Conservation (phyloP, 2,113 vertebrate species). For the Gavia stellata region DNA sequence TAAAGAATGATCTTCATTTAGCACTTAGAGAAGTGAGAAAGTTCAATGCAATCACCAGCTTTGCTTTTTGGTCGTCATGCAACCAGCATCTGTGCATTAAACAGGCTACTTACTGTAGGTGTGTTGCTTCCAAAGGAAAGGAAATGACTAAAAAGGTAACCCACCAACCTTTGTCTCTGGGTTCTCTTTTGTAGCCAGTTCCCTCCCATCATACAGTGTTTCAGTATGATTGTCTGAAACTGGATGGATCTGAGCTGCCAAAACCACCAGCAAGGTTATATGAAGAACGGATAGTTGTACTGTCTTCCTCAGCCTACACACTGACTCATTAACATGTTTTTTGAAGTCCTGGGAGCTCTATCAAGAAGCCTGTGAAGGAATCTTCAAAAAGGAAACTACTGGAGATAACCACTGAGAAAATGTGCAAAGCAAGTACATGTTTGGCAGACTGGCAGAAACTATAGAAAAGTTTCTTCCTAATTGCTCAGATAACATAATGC, state of each 20-base stretch:
- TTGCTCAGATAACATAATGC: background rate
- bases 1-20: background rate
- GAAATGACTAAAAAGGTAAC: conserved; percentile 24
- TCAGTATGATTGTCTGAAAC: conserved; percentile 36
- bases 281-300: background rate
- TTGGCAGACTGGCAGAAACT: background rate
- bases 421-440: background rate
- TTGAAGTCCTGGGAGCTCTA: background rate
- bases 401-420: background rate
- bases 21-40: background rate
- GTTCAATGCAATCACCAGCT: background rate
- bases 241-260: background rate
- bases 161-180: background rate
- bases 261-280: background rate
- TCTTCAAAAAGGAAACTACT: background rate
- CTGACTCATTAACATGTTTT: background rate
- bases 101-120: background rate
- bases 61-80: background rate
- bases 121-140: background rate
- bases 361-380: conserved; percentile 10
- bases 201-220: background rate
- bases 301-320: conserved; percentile 10
- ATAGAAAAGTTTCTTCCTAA: background rate
- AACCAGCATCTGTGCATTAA: background rate
- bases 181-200: background rate